Evolutionary conservation across 2,797 vertebrate genomes (phyloP).

Genomic region (Manis pentadactyla): DNA sequence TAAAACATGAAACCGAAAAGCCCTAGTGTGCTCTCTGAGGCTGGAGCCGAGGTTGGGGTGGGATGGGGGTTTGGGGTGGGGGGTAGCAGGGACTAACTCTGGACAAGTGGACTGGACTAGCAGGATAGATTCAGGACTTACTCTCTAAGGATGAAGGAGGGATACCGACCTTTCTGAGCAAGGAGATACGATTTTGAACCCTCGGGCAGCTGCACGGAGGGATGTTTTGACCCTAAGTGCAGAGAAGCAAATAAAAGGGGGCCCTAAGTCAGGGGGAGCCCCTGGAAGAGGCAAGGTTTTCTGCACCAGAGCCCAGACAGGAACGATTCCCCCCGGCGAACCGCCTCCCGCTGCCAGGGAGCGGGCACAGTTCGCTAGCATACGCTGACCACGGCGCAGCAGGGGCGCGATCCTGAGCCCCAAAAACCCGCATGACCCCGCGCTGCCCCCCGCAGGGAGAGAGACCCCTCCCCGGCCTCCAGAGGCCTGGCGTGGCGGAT

Average conservation of each 20-base stretch:
- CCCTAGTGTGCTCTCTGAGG: not conserved
- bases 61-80: too few relatives aligned
- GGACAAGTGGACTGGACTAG: too few relatives aligned
- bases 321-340: not conserved
- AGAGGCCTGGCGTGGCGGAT: slow-evolving; percentile 68
- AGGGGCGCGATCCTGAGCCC: not conserved
- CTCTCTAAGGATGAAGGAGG: not conserved
- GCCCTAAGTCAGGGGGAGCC: not conserved
- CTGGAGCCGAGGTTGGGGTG: not conserved
- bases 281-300: not conserved
- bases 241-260: not conserved
- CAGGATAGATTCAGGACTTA: not conserved
- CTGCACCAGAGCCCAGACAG: not conserved
- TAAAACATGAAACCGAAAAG: not conserved
- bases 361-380: not conserved
- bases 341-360: not conserved
- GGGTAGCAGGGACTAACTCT: not conserved
- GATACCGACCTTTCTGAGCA: not conserved
- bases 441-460: not conserved
- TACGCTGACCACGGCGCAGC: not conserved
- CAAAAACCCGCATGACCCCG: not conserved
- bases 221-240: not conserved
- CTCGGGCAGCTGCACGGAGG: not conserved
- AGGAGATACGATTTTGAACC: not conserved
- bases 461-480: slow-evolving; percentile 26